These are phyloP conservation scores for Conistra vaccinii DNA, from an alignment of 2,888 invertebrate genomes.

Conservation along the genomic window DNA sequence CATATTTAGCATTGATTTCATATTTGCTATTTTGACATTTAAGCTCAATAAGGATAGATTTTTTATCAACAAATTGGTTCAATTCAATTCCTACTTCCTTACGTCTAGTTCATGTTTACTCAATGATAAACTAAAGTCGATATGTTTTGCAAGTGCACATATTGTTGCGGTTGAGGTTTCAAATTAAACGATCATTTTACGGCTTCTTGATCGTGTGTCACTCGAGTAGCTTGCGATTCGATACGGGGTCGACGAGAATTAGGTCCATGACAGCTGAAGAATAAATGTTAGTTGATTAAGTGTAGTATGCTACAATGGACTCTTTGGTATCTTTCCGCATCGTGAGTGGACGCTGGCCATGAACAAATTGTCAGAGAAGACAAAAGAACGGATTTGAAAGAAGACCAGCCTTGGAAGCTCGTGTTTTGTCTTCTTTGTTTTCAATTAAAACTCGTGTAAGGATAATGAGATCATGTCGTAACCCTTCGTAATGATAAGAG, in stretches of 20 bases:
- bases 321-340: conserved; percentile 67
- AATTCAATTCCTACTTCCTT: conserved; percentile 31
- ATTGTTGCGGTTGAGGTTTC: conserved; percentile 61
- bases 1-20: neutral
- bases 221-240: conserved; percentile 54
- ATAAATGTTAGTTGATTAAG: conserved; percentile 48
- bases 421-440: conserved; percentile 49
- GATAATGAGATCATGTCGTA: conserved; percentile 46
- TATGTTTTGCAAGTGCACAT: conserved; percentile 52
- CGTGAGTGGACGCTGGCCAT: conserved; percentile 71
- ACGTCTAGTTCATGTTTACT: conserved; percentile 19
- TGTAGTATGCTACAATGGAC: conserved; percentile 43
- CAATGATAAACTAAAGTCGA: conserved; percentile 49
- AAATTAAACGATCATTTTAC: conserved; percentile 63
- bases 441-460: conserved; percentile 59
- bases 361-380: conserved; percentile 71
- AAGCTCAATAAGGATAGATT: conserved; percentile 14
- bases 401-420: conserved; percentile 64
- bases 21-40: conserved; percentile 13
- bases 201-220: conserved; percentile 51
- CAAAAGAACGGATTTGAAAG: conserved; percentile 61
- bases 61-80: conserved; percentile 10
- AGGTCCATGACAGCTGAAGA: conserved; percentile 51
- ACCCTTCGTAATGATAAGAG: conserved; percentile 53
- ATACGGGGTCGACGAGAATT: conserved; percentile 54